Conservation (phyloP, 53 echinoderm and acorn worm genomes). For the Echinarachnius parma region DNA sequence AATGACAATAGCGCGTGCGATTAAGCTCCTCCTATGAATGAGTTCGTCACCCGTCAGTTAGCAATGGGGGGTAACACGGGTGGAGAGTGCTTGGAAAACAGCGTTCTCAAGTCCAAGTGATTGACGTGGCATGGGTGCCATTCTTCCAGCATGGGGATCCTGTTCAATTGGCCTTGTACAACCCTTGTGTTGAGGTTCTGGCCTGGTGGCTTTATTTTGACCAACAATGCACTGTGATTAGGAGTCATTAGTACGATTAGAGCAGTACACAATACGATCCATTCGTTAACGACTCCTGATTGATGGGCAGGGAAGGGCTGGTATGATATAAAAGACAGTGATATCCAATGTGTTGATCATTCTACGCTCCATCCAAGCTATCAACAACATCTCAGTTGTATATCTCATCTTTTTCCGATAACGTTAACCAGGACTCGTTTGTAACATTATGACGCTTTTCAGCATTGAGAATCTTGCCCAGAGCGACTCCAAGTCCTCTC, state of each 20-base stretch:
- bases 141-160: too few relatives aligned
- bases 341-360: constrained; percentile 15
- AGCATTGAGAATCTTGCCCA: constrained; percentile 74
- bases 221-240: too few relatives aligned
- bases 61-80: too few relatives aligned
- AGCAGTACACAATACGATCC: too few relatives aligned
- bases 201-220: too few relatives aligned
- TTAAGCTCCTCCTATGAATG: constrained; percentile 14
- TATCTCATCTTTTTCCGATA: too few relatives aligned
- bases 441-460: constrained; percentile 72
- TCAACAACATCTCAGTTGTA: neutral
- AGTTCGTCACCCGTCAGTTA: constrained; percentile 4
- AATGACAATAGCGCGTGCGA: constrained; percentile 23
- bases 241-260: too few relatives aligned
- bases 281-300: neutral
- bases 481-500: constrained; percentile 35
- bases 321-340: neutral
- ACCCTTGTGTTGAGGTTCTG: too few relatives aligned
- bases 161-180: too few relatives aligned
- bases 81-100: too few relatives aligned
- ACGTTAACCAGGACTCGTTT: neutral
- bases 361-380: neutral
- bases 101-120: too few relatives aligned
- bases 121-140: too few relatives aligned
- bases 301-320: neutral